phyloP scores from a whole-genome alignment of 2,797 vertebrate species.

The Taenioides sp. region DNA sequence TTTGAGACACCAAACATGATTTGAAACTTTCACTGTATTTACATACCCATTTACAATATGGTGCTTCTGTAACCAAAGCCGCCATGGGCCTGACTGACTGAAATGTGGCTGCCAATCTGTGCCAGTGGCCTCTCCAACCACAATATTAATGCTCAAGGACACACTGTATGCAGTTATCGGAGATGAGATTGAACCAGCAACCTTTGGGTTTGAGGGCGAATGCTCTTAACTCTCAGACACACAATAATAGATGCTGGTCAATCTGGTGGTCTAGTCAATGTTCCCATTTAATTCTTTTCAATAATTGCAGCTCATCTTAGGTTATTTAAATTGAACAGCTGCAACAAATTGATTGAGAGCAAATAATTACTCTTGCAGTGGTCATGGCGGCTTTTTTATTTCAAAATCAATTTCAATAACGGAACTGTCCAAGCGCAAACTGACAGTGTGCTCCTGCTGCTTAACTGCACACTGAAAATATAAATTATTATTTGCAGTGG shows the following conservation, averaged over 20 bases:
- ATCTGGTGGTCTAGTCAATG: neutral
- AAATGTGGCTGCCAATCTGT: neutral
- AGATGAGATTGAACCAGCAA: neutral
- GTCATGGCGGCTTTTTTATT: neutral
- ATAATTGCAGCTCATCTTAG: conserved; percentile 10
- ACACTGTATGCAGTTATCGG: neutral
- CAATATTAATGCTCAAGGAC: too few species aligned
- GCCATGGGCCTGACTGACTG: neutral
- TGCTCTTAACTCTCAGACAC: neutral
- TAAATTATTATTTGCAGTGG: conserved; percentile 3
- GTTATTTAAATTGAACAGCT: conserved; percentile 12
- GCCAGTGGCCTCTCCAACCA: too few species aligned
- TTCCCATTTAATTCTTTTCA: neutral
- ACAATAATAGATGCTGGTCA: neutral
- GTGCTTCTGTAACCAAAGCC: neutral
- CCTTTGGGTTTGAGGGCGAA: neutral
- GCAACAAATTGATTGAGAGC: conserved; percentile 5
- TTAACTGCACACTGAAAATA: neutral
- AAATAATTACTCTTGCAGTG: conserved; percentile 14
- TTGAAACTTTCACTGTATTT: too few species aligned
- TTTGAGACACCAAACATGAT: too few species aligned
- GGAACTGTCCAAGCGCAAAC: neutral
- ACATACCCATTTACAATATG: too few species aligned
- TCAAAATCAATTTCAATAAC: conserved; percentile 8
- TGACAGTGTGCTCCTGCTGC: neutral